phyloP scores from a whole-genome alignment of 2,113 vertebrate species.

The Phylloscopus trochilus region DNA sequence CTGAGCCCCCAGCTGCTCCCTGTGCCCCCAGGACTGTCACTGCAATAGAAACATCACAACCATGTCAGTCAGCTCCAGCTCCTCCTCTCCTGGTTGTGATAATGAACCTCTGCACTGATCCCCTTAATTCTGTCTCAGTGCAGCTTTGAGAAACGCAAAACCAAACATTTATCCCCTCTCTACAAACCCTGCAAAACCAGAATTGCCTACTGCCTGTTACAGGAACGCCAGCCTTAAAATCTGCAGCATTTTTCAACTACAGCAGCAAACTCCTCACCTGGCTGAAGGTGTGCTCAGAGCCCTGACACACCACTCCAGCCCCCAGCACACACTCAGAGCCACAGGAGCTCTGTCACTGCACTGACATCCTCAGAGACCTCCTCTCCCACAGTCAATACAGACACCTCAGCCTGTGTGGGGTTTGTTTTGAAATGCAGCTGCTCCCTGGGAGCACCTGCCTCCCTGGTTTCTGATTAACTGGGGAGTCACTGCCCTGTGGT shows the following conservation, averaged over 20 bases:
- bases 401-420: background rate
- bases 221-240: background rate
- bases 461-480: background rate
- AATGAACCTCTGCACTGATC: rapidly evolving
- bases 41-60: background rate
- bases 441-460: background rate
- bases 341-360: background rate
- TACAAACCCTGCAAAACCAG: background rate
- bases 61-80: background rate
- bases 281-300: background rate
- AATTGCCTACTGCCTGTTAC: background rate
- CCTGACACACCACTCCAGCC: too few species aligned
- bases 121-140: background rate
- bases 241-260: background rate
- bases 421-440: background rate
- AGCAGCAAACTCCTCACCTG: background rate
- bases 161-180: background rate
- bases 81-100: background rate
- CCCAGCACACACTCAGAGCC: background rate
- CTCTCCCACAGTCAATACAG: background rate
- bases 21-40: background rate
- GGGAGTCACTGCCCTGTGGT: background rate
- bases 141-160: background rate
- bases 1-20: background rate
- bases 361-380: rapidly evolving